Conservation (phyloP, 2,888 invertebrate genomes). For the Drosophila mercatorum region DNA sequence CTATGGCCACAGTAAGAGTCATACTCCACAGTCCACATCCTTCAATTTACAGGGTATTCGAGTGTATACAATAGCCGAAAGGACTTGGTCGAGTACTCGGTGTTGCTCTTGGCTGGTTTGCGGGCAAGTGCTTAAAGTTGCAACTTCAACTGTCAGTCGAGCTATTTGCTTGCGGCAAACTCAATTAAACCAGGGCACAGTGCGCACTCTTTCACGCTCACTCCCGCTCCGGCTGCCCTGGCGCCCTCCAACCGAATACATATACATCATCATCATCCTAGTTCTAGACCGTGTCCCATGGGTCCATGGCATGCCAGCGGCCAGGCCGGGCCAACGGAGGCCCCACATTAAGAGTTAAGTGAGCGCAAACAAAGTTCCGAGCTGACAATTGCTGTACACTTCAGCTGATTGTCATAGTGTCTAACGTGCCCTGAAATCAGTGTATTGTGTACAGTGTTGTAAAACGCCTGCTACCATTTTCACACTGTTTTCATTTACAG, state of each 20-base stretch:
- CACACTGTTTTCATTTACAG: neutral
- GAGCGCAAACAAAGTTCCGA: constrained; percentile 47
- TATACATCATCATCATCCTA: constrained; percentile 7
- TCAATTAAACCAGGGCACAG: constrained; percentile 54
- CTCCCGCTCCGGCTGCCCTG: neutral
- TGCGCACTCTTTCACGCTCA: constrained; percentile 3
- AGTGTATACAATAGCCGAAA: constrained; percentile 10
- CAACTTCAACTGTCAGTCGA: constrained; percentile 54
- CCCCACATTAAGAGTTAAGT: constrained; percentile 38
- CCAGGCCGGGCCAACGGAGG: constrained; percentile 15
- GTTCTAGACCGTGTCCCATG: constrained; percentile 15
- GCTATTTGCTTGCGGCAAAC: constrained; percentile 62
- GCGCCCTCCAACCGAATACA: neutral
- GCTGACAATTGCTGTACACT: constrained; percentile 35
- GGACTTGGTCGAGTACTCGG: constrained; percentile 21
- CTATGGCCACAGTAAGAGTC: neutral
- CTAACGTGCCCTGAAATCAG: constrained; percentile 25
- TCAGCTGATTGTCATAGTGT: constrained; percentile 28
- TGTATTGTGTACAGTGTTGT: constrained; percentile 33
- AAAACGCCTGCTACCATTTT: constrained; percentile 10
- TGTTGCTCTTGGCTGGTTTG: constrained; percentile 29
- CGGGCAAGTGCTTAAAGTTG: constrained; percentile 58
- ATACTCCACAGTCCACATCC: no score
- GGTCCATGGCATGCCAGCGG: constrained; percentile 22
- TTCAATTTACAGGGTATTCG: neutral